phyloP scores from a whole-genome alignment of 2,113 vertebrate genomes.

The Gobio gobio region DNA sequence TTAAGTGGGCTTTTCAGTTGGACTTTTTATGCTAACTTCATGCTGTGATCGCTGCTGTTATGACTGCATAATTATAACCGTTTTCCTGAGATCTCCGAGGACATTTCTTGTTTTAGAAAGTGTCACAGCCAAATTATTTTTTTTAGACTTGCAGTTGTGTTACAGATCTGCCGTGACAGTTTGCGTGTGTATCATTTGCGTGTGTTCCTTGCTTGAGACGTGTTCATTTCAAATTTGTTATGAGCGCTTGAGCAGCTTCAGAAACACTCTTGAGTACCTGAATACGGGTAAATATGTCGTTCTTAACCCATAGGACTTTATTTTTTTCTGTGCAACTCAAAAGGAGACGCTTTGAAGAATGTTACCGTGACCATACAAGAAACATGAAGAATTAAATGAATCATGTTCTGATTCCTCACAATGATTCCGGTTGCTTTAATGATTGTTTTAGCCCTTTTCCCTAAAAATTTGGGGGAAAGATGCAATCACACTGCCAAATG shows the following conservation, averaged over 20 bases:
- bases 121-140: not conserved
- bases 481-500: too few relatives aligned
- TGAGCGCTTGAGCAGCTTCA: not conserved
- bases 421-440: too few relatives aligned
- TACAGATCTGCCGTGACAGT: not conserved
- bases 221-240: conserved; percentile 2
- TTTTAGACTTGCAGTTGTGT: not conserved
- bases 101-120: conserved; percentile 8
- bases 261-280: not conserved
- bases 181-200: not conserved
- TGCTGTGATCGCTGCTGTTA: not conserved
- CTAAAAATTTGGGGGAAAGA: too few relatives aligned
- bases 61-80: not conserved
- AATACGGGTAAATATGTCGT: not conserved
- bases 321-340: not conserved
- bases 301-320: not conserved
- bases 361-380: not conserved
- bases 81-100: not conserved
- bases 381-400: not conserved
- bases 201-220: not conserved
- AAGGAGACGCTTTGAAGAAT: not conserved
- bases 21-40: conserved; percentile 22
- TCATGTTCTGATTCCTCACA: not conserved
- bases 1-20: conserved; percentile 9
- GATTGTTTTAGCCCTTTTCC: too few relatives aligned